Evolutionary conservation across 2,113 vertebrate species (phyloP).

Genomic region (Pangasianodon gigas): DNA sequence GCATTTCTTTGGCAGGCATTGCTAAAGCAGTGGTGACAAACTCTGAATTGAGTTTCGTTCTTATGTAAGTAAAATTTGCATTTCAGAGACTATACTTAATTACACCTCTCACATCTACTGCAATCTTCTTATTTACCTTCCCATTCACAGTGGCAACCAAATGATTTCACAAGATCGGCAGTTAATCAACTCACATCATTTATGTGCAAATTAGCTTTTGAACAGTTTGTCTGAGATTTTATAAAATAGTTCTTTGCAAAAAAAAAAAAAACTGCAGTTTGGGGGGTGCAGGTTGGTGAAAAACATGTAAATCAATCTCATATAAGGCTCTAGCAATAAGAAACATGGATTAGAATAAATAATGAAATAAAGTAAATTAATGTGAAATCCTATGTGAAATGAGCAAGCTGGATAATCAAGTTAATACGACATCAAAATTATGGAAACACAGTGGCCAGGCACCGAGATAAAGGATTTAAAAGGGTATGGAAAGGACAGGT

Average conservation of each 20-base stretch:
- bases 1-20: constrained; percentile 37
- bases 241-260: constrained; percentile 5
- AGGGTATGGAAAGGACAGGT: neutral
- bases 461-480: neutral
- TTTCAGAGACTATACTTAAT: constrained; percentile 55
- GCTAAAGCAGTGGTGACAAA: neutral
- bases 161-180: constrained; percentile 50
- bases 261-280: neutral
- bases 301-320: constrained; percentile 5
- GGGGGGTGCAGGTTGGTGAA: neutral
- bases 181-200: constrained; percentile 48
- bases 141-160: constrained; percentile 57
- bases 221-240: constrained; percentile 30
- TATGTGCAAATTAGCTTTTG: constrained; percentile 18
- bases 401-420: neutral
- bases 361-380: neutral
- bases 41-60: constrained; percentile 16
- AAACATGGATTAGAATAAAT: constrained; percentile 25
- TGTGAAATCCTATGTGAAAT: neutral
- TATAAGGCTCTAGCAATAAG: neutral
- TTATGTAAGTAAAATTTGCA: constrained; percentile 63
- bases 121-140: constrained; percentile 54
- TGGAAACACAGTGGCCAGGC: neutral
- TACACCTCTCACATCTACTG: constrained; percentile 55
- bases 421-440: constrained; percentile 18